A percentile compares a stretch with the other conserved stretches of the same genome.
Evolutionary conservation across 2,113 vertebrate genomes (phyloP).

Genomic region (Pogonocichla stellata): DNA sequence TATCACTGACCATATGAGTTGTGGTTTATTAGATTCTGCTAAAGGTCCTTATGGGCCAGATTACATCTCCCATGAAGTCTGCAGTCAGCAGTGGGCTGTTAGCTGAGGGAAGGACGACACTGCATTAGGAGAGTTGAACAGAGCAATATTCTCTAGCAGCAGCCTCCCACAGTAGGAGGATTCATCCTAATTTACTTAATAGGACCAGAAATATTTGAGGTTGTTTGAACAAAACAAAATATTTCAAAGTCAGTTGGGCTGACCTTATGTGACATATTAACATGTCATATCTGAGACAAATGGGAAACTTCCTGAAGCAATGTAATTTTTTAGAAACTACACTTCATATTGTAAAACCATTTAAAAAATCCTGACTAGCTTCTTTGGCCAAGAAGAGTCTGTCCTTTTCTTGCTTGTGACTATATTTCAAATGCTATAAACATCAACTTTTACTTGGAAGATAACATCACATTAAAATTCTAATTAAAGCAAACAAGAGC

Average conservation of each 20-base stretch:
- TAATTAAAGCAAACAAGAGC: background rate
- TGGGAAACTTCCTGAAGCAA: background rate
- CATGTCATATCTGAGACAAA: background rate
- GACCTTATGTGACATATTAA: background rate
- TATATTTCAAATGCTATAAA: background rate
- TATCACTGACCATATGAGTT: background rate
- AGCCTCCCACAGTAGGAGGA: background rate
- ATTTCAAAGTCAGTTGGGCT: background rate
- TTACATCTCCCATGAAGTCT: background rate
- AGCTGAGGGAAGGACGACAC: accelerated
- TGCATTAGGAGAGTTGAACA: background rate
- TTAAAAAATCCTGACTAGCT: background rate
- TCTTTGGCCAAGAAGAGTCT: background rate
- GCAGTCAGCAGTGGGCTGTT: background rate
- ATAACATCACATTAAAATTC: background rate
- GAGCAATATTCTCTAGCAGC: background rate
- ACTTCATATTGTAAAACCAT: background rate
- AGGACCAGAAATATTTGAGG: background rate
- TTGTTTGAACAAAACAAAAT: background rate
- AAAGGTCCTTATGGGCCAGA: background rate
- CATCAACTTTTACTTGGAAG: background rate
- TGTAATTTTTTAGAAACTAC: background rate
- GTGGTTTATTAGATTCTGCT: background rate
- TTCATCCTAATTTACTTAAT: background rate
- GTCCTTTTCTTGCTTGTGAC: background rate